phyloP scores from a whole-genome alignment of 1,140 invertebrate genomes.

The Battus philenor region DNA sequence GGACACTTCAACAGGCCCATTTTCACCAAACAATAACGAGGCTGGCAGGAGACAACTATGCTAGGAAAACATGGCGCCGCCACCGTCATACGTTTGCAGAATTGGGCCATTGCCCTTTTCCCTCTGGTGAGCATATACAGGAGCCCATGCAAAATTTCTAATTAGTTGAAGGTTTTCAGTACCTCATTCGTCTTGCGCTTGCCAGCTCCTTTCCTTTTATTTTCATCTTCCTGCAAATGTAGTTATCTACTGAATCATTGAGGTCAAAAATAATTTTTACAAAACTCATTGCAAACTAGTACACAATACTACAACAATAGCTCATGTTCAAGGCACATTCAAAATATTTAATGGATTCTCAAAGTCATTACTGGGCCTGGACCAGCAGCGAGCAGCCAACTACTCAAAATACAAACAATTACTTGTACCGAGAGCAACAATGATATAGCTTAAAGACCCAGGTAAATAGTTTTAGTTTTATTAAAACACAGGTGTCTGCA shows the following conservation, averaged over 20 bases:
- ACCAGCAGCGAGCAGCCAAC: too few species aligned
- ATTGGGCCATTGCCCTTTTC: constrained; percentile 58
- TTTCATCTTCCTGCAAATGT: constrained; percentile 75
- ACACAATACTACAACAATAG: too few species aligned
- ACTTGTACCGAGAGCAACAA: too few species aligned
- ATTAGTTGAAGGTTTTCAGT: constrained; percentile 75
- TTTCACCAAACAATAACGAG: constrained; percentile 36
- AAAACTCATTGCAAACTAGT: not conserved
- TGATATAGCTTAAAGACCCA: too few species aligned
- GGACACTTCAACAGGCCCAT: constrained; percentile 30
- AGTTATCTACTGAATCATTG: constrained; percentile 49
- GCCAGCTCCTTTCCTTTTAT: constrained; percentile 72
- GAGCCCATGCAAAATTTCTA: constrained; percentile 29
- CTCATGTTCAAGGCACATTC: too few species aligned
- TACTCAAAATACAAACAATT: too few species aligned
- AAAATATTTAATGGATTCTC: too few species aligned
- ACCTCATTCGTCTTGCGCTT: constrained; percentile 76
- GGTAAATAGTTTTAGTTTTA: too few species aligned
- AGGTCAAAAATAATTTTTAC: not conserved
- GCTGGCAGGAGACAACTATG: too few species aligned
- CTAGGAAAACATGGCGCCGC: too few species aligned
- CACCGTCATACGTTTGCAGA: constrained; percentile 25
- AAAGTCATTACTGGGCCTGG: too few species aligned
- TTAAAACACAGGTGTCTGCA: too few species aligned
- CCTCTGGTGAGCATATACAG: constrained; percentile 54